Evolutionary conservation across 2,888 invertebrate genomes (phyloP).

Genomic region (Platerodrilus igneus): DNA sequence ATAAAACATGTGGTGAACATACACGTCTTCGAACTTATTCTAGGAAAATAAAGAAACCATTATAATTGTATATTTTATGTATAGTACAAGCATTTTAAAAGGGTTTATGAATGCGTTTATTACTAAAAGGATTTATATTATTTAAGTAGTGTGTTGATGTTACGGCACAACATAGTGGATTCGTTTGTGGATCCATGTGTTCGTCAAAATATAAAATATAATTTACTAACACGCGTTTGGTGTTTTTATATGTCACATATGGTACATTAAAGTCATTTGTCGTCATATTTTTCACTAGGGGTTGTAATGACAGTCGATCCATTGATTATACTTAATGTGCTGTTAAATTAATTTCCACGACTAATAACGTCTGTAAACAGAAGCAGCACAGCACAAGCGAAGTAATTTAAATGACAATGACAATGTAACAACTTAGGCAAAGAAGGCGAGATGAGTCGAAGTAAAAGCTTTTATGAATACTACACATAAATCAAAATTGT

Average conservation of each 20-base stretch:
- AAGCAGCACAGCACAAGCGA: conserved; percentile 16
- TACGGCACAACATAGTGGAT: conserved; percentile 31
- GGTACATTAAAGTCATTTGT: conserved; percentile 25
- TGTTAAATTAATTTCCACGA: conserved; percentile 27
- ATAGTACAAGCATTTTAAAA: conserved; percentile 13
- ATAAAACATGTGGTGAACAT: conserved; percentile 15
- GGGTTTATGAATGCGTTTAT: conserved; percentile 23
- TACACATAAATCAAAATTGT: conserved; percentile 29
- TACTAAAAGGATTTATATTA: conserved; percentile 19
- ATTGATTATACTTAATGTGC: conserved; percentile 29
- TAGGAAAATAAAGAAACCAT: conserved; percentile 20
- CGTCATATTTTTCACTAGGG: conserved; percentile 23
- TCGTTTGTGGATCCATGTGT: conserved; percentile 27
- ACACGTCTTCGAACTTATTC: too few relatives aligned
- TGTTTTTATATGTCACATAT: conserved; percentile 29
- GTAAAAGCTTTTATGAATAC: conserved; percentile 26
- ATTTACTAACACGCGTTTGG: conserved; percentile 29
- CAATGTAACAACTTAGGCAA: conserved; percentile 23
- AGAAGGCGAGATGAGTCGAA: conserved; percentile 24
- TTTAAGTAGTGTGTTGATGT: conserved; percentile 26
- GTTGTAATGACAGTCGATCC: conserved; percentile 19
- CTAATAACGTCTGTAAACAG: too few relatives aligned
- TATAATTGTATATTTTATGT: conserved; percentile 10
- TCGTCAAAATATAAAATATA: conserved; percentile 32
- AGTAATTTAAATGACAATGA: conserved; percentile 25